These are phyloP conservation scores for Aethes cnicana DNA, from an alignment of 2,888 invertebrate genomes.

Conservation along the genomic window DNA sequence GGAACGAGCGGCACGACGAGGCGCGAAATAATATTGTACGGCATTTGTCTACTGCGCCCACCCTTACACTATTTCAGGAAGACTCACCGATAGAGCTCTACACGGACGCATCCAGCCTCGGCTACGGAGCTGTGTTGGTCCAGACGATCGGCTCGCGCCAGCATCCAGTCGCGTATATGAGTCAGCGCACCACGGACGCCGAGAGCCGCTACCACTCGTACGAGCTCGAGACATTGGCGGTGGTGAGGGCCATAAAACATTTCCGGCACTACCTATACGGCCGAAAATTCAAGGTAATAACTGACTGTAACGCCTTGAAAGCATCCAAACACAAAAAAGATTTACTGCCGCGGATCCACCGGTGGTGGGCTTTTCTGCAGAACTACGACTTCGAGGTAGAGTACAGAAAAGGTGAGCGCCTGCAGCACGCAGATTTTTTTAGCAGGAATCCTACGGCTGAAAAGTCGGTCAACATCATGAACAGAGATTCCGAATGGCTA, in stretches of 20 bases:
- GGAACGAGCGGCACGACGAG: slow-evolving; percentile 5
- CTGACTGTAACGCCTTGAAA: slow-evolving; percentile 44
- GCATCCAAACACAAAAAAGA: slow-evolving; percentile 44
- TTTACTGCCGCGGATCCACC: slow-evolving; percentile 38
- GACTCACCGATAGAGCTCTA: slow-evolving; percentile 15
- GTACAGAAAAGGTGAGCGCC: slow-evolving; percentile 33
- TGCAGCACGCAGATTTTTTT: slow-evolving; percentile 35
- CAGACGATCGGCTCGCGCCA: slow-evolving; percentile 27
- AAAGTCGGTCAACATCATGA: slow-evolving; percentile 25
- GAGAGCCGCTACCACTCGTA: slow-evolving; percentile 39
- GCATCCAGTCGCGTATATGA: slow-evolving; percentile 33
- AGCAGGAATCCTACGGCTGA: slow-evolving; percentile 28
- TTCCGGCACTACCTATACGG: slow-evolving; percentile 42
- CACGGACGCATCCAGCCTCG: slow-evolving; percentile 20
- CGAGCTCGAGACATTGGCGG: slow-evolving; percentile 37
- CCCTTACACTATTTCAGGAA: neutral
- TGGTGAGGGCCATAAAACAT: slow-evolving; percentile 40
- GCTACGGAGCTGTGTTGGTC: slow-evolving; percentile 26
- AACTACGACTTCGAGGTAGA: slow-evolving; percentile 38
- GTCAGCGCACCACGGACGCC: slow-evolving; percentile 32
- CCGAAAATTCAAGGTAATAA: slow-evolving; percentile 35
- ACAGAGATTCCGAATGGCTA: slow-evolving; percentile 30
- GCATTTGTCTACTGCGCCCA: neutral
- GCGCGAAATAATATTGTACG: slow-evolving; percentile 1
- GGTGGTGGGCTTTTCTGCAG: slow-evolving; percentile 46